Base-by-base conservation (phyloP, 1,140 invertebrate genomes). In the Antheraea mylitta region DNA sequence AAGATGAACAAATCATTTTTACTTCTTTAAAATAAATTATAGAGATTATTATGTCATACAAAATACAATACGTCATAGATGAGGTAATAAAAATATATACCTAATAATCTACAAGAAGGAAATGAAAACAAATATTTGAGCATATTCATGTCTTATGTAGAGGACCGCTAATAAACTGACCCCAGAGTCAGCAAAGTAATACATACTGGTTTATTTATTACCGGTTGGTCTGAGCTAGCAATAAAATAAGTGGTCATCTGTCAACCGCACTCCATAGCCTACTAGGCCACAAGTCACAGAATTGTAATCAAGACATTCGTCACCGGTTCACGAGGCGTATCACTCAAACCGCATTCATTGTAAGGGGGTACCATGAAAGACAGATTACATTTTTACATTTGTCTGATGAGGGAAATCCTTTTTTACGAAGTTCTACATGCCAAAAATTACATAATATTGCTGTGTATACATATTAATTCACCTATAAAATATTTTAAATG, bases 271-370 rank as follows among this genome's bases (percentile, higher is more conserved):
- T 53, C 45, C 45, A 1, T 53, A n/a, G 45, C 45, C 5, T 53
- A 48, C 72, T 75, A 64, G 37, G 38, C 38, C 76, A 67, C 75
- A 66, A 77, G 81, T 78, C 81, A 70, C 68, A 76, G 75, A 78
- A 82, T 80, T 80, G 80, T 82, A 84, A 84, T 84, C 78, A 84
- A 82, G 79, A 76, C 77, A 82, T 82, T 76, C 73, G 74, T 84
- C 80, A 83, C 75, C 62, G 61, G 68, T 65, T 66, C 73, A 66
- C 64, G 71, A 38, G 53, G 61, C 76, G 67, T 69, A 78, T 78
- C 74, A 58, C 73, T 78, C 78, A 80, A 70, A 70, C 75, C 72
- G 71, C 75, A 77, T 72, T 64, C 74, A 66, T 75, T 66, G 60
- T 65, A 53, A 71, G 65, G 22, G n/a, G 62, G 42, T 45, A 71